Evolutionary conservation across 2,888 invertebrate species (phyloP), one percentile per base, ranked within the genome.

Genomic region (Crossocerus cetratus): DNA sequence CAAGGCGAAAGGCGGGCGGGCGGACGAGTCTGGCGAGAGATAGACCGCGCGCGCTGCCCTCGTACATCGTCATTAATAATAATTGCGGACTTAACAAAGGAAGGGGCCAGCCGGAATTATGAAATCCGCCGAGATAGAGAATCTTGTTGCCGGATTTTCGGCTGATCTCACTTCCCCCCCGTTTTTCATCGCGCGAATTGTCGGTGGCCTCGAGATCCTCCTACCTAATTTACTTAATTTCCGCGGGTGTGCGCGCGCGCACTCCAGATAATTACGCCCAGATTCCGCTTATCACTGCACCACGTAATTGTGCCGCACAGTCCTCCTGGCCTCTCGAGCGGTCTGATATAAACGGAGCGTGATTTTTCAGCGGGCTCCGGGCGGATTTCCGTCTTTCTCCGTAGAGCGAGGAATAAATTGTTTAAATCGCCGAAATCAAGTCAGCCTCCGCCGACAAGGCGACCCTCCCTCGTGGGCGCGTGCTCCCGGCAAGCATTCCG

Each of bases 51-150:
- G 71, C 32, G 74, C 81, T 14, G 49, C 49, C 83, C 77, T 78
- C 79, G 74, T 82, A 74, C 80, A 77, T 78, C 81, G 86, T 86
- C 87, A 83, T 87, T 87, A 86, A 87, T 87, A 87, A 87, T 86
- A 87, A 86, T 87, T 86, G 83, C 61, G 68, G 76, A 79, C 74
- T 79, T 81, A 82, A 81, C 81, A 81, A 81, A 81, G 81, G 75
- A 68, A 69, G 71, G 32, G 68, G 62, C 77, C 72, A 74, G 78
- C 76, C 74, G 83, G 78, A 86, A 86, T 81, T 81, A 81, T 86
- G 84, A 83, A 85, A 86, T 82, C 80, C 83, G 74, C 69, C 67
- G 74, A 79, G 85, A 81, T 80, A 80, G 84, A 83, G 85, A 85
- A 85, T 83, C 82, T 77, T 78, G 69, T 70, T 77, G 74, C 64